Percentiles rank a stretch among this genome's conserved stretches.
These are phyloP conservation scores for Lithobates sylvaticus DNA, from an alignment of 2,797 vertebrate genomes.

Conservation along the genomic window DNA sequence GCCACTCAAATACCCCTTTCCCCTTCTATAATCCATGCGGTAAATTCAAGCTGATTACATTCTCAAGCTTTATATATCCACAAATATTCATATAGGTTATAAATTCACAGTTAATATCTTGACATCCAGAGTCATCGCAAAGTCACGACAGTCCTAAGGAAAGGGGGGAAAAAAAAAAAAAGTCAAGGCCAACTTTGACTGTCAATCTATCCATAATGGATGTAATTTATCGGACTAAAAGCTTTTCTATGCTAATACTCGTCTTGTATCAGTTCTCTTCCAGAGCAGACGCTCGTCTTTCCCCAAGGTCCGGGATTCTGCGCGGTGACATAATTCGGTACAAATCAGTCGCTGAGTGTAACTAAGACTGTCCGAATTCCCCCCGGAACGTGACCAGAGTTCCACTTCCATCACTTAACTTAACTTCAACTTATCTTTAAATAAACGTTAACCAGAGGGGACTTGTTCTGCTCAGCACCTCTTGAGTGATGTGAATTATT, in stretches of 20 bases:
- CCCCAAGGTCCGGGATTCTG: constrained; percentile 79
- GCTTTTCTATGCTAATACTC: constrained; percentile 70
- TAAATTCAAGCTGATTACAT: no score
- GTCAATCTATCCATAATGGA: constrained; percentile 66
- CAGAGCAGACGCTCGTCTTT: constrained; percentile 79
- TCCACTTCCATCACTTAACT: constrained; percentile 82
- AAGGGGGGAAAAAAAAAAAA: not conserved
- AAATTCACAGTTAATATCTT: no score
- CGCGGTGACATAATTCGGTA: constrained; percentile 80
- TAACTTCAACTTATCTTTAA: constrained; percentile 87
- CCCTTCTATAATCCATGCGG: no score
- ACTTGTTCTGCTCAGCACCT: constrained; percentile 82
- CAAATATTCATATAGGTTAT: no score
- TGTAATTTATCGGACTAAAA: constrained; percentile 67
- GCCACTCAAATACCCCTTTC: no score
- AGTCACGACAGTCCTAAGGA: no score
- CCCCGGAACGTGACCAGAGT: constrained; percentile 81
- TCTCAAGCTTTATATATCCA: no score
- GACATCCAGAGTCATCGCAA: no score
- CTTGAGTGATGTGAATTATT: constrained; percentile 93
- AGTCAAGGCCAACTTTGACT: constrained; percentile 55
- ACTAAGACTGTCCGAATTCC: constrained; percentile 85
- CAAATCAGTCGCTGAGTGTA: constrained; percentile 81
- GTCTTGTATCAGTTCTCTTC: constrained; percentile 77
- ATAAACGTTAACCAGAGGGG: constrained; percentile 89